phyloP scores from a whole-genome alignment of 2,113 vertebrate species.

The Sminthopsis crassicaudata region DNA sequence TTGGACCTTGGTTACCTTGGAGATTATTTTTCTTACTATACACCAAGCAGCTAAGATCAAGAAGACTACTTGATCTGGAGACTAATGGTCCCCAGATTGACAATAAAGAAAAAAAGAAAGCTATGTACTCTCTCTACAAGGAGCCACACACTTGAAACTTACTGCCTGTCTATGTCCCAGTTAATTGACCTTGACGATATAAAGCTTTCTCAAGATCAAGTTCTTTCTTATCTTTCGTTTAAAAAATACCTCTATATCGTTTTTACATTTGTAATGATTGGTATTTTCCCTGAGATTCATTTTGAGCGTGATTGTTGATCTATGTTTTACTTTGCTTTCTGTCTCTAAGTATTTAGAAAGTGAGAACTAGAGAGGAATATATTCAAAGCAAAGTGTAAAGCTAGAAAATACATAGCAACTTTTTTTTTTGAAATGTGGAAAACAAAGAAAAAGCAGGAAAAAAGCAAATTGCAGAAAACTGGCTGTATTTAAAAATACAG shows the following conservation, averaged over 20 bases:
- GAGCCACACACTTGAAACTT: neutral
- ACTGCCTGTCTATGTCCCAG: neutral
- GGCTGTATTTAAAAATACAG: constrained; percentile 9
- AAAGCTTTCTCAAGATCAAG: neutral
- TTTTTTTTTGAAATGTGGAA: neutral
- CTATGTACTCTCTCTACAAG: neutral
- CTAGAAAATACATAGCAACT: constrained; percentile 1
- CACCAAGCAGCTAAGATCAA: constrained; percentile 3
- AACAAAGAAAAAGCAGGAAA: neutral
- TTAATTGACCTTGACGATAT: neutral
- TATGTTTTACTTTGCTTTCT: neutral
- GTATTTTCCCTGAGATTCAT: neutral
- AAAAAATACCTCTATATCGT: neutral
- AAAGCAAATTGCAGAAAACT: neutral
- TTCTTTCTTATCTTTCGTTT: neutral
- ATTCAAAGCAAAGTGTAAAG: neutral
- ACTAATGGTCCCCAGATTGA: neutral
- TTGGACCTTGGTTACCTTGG: constrained; percentile 3
- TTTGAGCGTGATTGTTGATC: neutral
- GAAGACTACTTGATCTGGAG: neutral
- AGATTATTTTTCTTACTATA: constrained; percentile 16
- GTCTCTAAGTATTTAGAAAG: constrained; percentile 14
- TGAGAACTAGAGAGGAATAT: neutral
- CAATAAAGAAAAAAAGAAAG: neutral
- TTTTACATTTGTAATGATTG: neutral